Percentiles rank a stretch among this genome's conserved stretches.
These are phyloP conservation scores for Nothura maculosa DNA, from an alignment of 2,797 vertebrate species.

Conservation along the genomic window DNA sequence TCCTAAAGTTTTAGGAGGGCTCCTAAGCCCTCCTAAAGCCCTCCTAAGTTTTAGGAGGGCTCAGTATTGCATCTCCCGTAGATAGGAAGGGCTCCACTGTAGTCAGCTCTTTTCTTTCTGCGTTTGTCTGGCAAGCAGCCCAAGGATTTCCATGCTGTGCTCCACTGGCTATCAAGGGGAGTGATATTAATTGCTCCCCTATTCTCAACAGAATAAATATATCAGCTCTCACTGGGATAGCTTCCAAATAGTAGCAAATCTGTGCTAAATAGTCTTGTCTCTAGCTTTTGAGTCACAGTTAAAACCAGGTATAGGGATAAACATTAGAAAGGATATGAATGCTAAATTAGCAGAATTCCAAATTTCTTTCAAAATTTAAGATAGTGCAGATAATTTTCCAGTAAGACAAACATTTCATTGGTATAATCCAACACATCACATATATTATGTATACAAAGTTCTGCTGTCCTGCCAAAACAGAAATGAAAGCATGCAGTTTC, in stretches of 20 bases:
- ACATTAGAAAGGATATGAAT: neutral
- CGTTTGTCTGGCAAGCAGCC: neutral
- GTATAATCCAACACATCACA: neutral
- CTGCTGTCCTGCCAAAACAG: neutral
- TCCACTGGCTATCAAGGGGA: neutral
- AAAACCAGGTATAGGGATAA: neutral
- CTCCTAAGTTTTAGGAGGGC: neutral
- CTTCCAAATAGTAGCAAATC: neutral
- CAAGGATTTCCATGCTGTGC: neutral
- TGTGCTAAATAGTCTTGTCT: neutral
- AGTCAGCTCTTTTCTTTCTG: neutral
- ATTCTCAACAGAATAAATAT: neutral
- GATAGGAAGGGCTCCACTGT: neutral
- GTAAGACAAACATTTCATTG: neutral
- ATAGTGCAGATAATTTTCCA: neutral
- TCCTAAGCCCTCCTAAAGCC: too few relatives aligned
- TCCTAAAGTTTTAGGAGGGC: too few relatives aligned
- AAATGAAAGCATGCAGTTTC: neutral
- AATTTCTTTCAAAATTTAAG: conserved; percentile 1
- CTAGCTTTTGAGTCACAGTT: neutral
- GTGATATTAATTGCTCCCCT: neutral
- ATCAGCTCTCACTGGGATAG: neutral
- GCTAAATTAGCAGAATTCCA: neutral
- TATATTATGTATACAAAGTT: neutral
- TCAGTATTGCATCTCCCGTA: neutral